Evolutionary conservation across 1,140 invertebrate genomes (phyloP), one percentile per base, ranked within the genome.

Genomic region (Medauroidea extradentata): DNA sequence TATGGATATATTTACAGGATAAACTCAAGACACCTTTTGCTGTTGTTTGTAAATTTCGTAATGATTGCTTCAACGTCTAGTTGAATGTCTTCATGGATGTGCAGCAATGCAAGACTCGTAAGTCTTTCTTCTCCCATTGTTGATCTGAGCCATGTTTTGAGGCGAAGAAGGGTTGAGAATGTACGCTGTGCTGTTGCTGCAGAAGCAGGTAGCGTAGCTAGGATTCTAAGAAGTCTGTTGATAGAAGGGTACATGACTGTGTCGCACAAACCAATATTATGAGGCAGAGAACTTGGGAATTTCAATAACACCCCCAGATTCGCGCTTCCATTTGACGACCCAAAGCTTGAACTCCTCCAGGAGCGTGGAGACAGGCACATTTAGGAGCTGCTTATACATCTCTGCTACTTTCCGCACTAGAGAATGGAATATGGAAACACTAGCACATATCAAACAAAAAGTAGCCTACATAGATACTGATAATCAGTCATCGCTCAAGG

Each of bases 71-170:
- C n/a, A n/a, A n/a, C n/a, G n/a, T n/a, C n/a, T n/a, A n/a, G n/a
- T n/a, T n/a, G n/a, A 2, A 69, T 64, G 38, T 71, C 59, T 13
- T 53, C 53, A 53, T 69, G 64, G 21, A 70, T 61, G 59, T 71
- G 53, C 13, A 71, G 52, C 19, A 70, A 56, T 2, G 65, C 64
- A 55, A 71, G 53, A 5, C 69, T 62, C 49, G 62, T 65, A 16
- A 71, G 52, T 9, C 64, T 43, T 16, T 67, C 63, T 62, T 70
- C 60, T 34, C 19, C 57, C 68, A 69, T 71, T 48, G 60, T 63
- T 21, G 67, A 41, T 53, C 69, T 60, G 11, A 71, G 53, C 63
- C 65, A 72, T 48, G 63, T 67, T 67, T 72, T 72, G 0, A 70
- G 29, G 4, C 69, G 57, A n/a, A n/a, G n/a, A n/a, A 71, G 61